Percentiles rank a stretch among this genome's conserved stretches.
phyloP scores from a whole-genome alignment of 2,797 vertebrate genomes.

The Pantherophis vulpinus region DNA sequence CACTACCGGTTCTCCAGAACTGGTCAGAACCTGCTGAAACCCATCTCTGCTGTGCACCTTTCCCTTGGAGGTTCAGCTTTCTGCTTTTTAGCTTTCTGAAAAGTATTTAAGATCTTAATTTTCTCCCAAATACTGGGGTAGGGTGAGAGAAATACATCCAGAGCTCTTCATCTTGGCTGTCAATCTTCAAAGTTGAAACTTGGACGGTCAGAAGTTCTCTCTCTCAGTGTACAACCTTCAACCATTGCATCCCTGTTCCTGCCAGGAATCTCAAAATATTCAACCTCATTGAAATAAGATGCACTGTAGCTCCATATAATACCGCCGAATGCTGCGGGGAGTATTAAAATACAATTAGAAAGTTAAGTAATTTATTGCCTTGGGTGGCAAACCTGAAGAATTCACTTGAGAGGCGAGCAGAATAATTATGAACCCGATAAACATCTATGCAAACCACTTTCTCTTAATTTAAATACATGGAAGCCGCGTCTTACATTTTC shows the following conservation, averaged over 20 bases:
- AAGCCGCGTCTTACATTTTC: constrained; percentile 28
- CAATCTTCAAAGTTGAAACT: background rate
- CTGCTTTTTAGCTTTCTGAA: background rate
- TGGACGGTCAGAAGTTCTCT: background rate
- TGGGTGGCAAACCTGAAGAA: background rate
- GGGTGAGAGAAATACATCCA: background rate
- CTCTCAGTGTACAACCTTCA: constrained; percentile 3
- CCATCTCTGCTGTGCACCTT: background rate
- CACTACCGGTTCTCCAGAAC: too few relatives aligned
- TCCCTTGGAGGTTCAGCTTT: background rate
- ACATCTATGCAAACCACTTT: constrained; percentile 37
- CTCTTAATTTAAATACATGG: constrained; percentile 49
- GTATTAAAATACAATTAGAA: constrained; percentile 42
- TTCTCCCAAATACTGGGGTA: background rate
- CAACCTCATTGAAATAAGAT: background rate
- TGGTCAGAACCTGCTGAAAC: too few relatives aligned
- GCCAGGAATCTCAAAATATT: constrained; percentile 25
- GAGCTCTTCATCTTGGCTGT: background rate
- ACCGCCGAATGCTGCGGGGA: constrained; percentile 25
- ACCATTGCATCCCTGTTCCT: background rate
- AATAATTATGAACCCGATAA: constrained; percentile 53
- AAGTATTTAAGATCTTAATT: background rate
- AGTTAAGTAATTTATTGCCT: constrained; percentile 31
- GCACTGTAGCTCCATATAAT: constrained; percentile 10
- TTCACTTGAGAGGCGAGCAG: constrained; percentile 37